Conservation (phyloP, 1,140 invertebrate genomes). For the Aphis gossypii region DNA sequence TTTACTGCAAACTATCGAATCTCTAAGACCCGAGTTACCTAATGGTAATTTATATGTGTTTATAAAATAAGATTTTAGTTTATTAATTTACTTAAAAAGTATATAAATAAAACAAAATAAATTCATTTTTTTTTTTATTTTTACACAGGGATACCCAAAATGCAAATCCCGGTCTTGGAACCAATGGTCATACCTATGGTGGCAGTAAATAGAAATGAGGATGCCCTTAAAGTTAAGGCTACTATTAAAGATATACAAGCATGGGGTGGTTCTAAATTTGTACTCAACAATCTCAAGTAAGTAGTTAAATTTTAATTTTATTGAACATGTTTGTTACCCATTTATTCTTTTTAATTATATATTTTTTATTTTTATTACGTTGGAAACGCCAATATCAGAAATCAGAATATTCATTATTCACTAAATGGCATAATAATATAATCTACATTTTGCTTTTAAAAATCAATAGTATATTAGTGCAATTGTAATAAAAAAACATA, state of each 20-base stretch:
- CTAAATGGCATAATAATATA: not conserved
- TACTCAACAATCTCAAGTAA: conserved; percentile 73
- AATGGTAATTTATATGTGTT: conserved; percentile 65
- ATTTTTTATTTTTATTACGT: not conserved
- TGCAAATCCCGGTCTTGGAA: conserved; percentile 72
- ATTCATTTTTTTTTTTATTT: not conserved
- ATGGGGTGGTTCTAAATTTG: conserved; percentile 69
- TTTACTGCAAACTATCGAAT: conserved; percentile 68
- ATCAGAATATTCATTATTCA: not conserved
- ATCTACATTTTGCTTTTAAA: not conserved
- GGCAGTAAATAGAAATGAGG: conserved; percentile 72
- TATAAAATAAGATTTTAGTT: not conserved
- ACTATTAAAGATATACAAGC: conserved; percentile 72
- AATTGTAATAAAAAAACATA: not conserved
- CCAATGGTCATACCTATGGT: conserved; percentile 71
- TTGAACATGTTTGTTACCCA: not conserved
- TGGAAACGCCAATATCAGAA: not conserved
- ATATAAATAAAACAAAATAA: not conserved
- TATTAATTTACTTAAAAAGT: not conserved
- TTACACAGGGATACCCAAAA: conserved; percentile 66
- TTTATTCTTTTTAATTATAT: not conserved
- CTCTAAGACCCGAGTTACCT: conserved; percentile 68
- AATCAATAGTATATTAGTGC: not conserved
- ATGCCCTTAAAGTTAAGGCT: conserved; percentile 72
- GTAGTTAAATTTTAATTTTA: conserved; percentile 60